phyloP scores from a whole-genome alignment of 2,888 invertebrate genomes.

The Drosophila neonasuta region DNA sequence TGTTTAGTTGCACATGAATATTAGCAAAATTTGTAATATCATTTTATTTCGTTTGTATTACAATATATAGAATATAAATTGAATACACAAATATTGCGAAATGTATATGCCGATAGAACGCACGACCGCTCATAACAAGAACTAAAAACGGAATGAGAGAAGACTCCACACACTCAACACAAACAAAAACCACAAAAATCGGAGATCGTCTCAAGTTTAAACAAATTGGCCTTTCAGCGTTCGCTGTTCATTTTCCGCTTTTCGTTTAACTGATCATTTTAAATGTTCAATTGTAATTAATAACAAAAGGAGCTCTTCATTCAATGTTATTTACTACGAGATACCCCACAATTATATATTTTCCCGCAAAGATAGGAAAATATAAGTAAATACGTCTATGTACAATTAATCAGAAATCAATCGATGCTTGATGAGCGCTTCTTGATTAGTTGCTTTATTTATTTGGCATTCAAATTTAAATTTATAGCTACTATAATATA shows the following conservation, averaged over 20 bases:
- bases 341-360: background rate
- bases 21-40: background rate
- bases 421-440: background rate
- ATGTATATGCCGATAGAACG: constrained; percentile 11
- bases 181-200: constrained; percentile 21
- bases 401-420: background rate
- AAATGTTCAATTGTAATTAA: constrained; percentile 25
- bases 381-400: background rate
- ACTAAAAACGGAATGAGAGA: constrained; percentile 34
- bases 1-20: constrained; percentile 11
- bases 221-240: constrained; percentile 26
- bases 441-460: background rate
- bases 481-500: background rate
- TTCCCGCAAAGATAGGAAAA: background rate
- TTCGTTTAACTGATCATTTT: constrained; percentile 19
- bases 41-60: background rate
- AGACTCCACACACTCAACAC: constrained; percentile 19
- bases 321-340: background rate
- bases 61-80: background rate
- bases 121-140: constrained; percentile 37
- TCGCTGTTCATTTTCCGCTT: constrained; percentile 35
- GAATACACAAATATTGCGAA: constrained; percentile 13
- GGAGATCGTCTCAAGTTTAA: constrained; percentile 26
- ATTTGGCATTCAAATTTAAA: background rate
- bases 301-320: constrained; percentile 1